Percentiles rank a stretch among this genome's conserved stretches.
These are phyloP conservation scores for Trididemnum clinides DNA, from an alignment of 23 tunicate genomes.

Conservation along the genomic window DNA sequence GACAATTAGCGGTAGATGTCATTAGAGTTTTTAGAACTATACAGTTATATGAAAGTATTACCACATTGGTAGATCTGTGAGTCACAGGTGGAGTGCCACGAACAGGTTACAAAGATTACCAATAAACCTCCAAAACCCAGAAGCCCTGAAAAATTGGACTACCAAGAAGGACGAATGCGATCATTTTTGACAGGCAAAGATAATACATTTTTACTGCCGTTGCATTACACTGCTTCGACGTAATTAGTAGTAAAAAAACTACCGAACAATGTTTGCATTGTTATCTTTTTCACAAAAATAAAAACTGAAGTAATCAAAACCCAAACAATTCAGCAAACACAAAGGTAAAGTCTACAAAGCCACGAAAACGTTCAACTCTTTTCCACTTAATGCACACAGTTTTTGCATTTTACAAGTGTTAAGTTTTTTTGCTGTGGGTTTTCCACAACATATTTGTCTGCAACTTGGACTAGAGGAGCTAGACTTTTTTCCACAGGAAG, in stretches of 20 bases:
- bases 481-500: neutral
- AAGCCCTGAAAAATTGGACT: neutral
- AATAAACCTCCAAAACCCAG: no score
- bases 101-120: no score
- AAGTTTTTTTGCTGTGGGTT: neutral
- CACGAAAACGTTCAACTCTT: neutral
- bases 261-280: neutral
- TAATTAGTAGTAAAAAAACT: neutral
- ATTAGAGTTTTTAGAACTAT: no score
- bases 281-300: neutral
- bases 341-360: neutral
- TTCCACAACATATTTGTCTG: neutral
- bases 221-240: neutral
- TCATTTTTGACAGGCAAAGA: neutral
- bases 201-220: neutral
- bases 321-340: neutral
- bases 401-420: neutral
- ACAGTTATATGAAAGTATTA: no score
- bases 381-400: neutral
- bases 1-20: no score
- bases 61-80: no score
- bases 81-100: no score
- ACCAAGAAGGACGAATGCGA: neutral
- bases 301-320: no score
- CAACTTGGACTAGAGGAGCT: neutral